These are phyloP conservation scores for Erithacus rubecula DNA, from an alignment of 2,797 vertebrate species.

Conservation along the genomic window DNA sequence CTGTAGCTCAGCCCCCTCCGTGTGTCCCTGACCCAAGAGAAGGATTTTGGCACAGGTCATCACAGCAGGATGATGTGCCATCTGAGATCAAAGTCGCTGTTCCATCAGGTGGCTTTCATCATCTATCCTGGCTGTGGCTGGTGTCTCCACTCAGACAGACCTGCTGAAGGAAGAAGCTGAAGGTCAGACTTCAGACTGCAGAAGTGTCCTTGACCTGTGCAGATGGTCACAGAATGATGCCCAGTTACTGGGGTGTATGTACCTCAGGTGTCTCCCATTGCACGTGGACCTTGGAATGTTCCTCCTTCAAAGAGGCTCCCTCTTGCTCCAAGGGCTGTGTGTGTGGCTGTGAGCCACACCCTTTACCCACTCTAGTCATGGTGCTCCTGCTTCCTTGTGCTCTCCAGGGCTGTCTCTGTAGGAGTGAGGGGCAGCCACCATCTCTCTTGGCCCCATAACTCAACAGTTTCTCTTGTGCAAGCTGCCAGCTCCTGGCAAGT, in stretches of 20 bases:
- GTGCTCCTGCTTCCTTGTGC: accelerated
- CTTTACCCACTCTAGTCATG: not conserved
- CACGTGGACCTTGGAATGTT: accelerated
- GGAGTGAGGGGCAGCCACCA: not conserved
- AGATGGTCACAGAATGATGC: not conserved
- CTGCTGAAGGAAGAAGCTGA: not conserved
- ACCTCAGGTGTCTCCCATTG: too few species aligned
- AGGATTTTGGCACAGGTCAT: not conserved
- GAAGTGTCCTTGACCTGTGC: not conserved
- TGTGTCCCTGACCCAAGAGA: not conserved
- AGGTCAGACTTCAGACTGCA: not conserved
- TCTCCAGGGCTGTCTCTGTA: not conserved
- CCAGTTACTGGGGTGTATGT: not conserved
- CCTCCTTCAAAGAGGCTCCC: not conserved
- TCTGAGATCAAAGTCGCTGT: not conserved
- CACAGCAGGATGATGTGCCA: too few species aligned
- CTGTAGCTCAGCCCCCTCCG: not conserved
- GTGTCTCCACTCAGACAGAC: not conserved
- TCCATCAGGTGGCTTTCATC: accelerated
- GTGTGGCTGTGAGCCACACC: too few species aligned
- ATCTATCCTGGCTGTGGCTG: too few species aligned
- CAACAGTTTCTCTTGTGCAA: not conserved
- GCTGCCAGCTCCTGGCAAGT: not conserved
- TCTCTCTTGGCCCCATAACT: not conserved
- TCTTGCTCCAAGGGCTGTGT: not conserved